Evolutionary conservation across 2,888 invertebrate species (phyloP).

Genomic region (Andrena haemorrhoa): DNA sequence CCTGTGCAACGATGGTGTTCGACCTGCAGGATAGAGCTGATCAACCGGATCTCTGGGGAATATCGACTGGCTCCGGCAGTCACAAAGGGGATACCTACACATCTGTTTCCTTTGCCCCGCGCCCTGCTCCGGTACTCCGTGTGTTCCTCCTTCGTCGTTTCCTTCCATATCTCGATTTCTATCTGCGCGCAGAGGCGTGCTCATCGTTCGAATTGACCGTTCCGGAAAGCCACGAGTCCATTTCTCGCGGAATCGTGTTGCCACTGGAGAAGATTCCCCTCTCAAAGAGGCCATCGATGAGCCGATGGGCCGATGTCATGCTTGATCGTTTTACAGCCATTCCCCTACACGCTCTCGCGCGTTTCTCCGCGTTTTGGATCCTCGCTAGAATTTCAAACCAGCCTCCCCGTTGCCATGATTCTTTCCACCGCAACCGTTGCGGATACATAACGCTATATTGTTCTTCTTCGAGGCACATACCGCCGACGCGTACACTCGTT

Average conservation of each 20-base stretch:
- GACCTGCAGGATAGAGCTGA: constrained; percentile 61
- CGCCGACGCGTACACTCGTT: neutral
- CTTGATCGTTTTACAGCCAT: constrained; percentile 18
- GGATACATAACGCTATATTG: neutral
- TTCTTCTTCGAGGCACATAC: neutral
- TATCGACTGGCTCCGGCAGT: constrained; percentile 63
- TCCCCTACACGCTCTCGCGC: neutral
- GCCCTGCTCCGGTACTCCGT: constrained; percentile 4
- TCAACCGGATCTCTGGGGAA: constrained; percentile 68
- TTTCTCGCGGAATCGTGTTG: constrained; percentile 63
- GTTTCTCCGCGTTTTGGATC: neutral
- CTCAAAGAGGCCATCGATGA: constrained; percentile 45
- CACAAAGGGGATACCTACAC: constrained; percentile 67
- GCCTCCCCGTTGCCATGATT: neutral
- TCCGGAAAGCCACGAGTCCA: constrained; percentile 52
- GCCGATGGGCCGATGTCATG: constrained; percentile 24
- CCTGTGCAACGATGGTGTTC: constrained; percentile 13
- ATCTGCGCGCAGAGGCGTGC: constrained; percentile 38
- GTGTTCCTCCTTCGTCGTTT: constrained; percentile 25
- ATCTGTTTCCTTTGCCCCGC: constrained; percentile 42
- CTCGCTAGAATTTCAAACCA: constrained; percentile 21
- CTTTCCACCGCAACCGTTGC: neutral
- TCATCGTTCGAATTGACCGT: constrained; percentile 58
- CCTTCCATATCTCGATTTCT: constrained; percentile 58
- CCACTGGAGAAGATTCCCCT: constrained; percentile 47